phyloP scores from a whole-genome alignment of 2,113 vertebrate genomes.

The Plestiodon gilberti region DNA sequence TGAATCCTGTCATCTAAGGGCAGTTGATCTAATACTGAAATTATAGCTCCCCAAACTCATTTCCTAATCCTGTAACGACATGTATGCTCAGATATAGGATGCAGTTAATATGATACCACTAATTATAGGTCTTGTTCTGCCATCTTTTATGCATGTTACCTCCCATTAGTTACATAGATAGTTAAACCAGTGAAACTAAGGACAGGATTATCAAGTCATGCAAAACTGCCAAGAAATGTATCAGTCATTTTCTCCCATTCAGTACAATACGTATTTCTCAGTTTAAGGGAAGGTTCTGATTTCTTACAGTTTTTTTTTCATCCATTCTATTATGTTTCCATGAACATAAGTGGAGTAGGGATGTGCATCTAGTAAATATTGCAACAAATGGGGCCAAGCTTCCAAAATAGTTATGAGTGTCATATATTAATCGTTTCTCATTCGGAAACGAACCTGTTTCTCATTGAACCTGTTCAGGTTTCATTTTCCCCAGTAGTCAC shows the following conservation, averaged over 20 bases:
- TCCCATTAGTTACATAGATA: neutral
- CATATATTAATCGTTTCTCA: too few relatives aligned
- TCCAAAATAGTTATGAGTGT: too few relatives aligned
- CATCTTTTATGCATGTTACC: neutral
- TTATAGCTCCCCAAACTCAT: too few relatives aligned
- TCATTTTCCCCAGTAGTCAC: too few relatives aligned
- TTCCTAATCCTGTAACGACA: neutral
- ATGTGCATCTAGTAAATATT: too few relatives aligned
- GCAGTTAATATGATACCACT: neutral
- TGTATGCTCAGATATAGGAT: neutral
- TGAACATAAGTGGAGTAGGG: neutral
- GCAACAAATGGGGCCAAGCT: too few relatives aligned
- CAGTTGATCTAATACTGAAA: too few relatives aligned
- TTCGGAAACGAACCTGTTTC: too few relatives aligned
- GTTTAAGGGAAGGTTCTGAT: neutral
- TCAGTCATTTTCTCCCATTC: neutral
- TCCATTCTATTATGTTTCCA: neutral
- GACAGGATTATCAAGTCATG: slow-evolving; percentile 29
- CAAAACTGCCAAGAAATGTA: neutral
- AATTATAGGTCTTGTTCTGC: slow-evolving; percentile 22
- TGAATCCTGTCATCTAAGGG: too few relatives aligned
- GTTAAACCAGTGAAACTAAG: slow-evolving; percentile 20
- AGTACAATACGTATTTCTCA: neutral
- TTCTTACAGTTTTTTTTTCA: neutral
- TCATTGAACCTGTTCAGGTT: too few relatives aligned